Conservation (phyloP, 2,113 vertebrate species). For the Ciconia maguari region DNA sequence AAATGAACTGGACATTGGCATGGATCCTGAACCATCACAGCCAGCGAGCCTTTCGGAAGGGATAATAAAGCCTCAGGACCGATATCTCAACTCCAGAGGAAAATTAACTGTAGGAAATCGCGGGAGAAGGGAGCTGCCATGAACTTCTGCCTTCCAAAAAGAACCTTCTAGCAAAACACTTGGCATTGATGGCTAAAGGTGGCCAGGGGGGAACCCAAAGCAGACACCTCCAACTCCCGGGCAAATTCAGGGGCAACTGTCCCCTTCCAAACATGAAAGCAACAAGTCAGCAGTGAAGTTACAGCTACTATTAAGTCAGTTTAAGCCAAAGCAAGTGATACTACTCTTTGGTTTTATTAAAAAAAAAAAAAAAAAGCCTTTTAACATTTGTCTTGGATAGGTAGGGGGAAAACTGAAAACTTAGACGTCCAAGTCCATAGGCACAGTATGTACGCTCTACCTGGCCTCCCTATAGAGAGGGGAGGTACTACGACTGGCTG, state of each 20-base stretch:
- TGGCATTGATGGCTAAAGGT: neutral
- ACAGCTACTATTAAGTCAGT: neutral
- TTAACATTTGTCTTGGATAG: neutral
- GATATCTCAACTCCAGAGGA: neutral
- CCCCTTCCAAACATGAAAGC: neutral
- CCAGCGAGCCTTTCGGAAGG: neutral
- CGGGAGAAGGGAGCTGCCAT: neutral
- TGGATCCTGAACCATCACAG: neutral
- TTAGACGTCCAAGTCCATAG: neutral
- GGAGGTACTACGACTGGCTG: conserved; percentile 74
- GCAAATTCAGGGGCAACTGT: neutral
- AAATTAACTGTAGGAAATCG: neutral
- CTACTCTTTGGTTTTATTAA: too few relatives aligned
- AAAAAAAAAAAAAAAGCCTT: neutral
- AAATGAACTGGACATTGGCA: neutral
- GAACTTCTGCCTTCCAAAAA: neutral
- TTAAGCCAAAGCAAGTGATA: neutral
- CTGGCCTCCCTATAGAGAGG: conserved; percentile 71
- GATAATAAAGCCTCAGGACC: neutral
- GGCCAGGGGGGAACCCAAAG: neutral
- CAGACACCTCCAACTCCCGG: neutral
- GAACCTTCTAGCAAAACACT: neutral
- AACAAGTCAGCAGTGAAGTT: neutral
- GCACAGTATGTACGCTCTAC: conserved; percentile 49
- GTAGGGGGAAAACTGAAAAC: neutral